Conservation (phyloP, 1,140 invertebrate species). For the Chlorops oryzae region DNA sequence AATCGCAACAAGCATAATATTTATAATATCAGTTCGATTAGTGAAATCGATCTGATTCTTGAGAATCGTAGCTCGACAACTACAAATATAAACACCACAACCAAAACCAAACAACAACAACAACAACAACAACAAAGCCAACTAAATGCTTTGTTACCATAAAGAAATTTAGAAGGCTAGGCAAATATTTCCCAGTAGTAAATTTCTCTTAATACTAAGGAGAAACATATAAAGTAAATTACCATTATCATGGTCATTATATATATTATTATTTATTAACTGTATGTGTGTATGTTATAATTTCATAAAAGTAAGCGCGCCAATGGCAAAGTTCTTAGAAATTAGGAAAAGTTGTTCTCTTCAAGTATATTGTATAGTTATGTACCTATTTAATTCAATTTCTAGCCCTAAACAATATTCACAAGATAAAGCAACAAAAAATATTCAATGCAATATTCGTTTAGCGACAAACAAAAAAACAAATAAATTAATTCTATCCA, state of each 20-base stretch:
- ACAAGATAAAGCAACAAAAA: slow-evolving; percentile 20
- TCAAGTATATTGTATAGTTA: too few species aligned
- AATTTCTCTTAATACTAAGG: slow-evolving; percentile 41
- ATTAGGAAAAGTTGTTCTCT: slow-evolving; percentile 6
- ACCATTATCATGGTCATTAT: too few species aligned
- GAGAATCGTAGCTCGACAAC: too few species aligned
- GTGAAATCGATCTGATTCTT: slow-evolving; percentile 47
- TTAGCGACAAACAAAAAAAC: slow-evolving; percentile 23
- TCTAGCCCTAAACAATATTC: too few species aligned
- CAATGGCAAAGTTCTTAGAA: slow-evolving; percentile 1
- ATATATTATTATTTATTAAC: too few species aligned
- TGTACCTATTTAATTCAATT: too few species aligned
- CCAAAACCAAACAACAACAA: slow-evolving; percentile 46
- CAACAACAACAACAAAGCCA: slow-evolving; percentile 45
- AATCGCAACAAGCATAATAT: slow-evolving; percentile 30
- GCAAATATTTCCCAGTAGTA: slow-evolving; percentile 59
- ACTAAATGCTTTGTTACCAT: slow-evolving; percentile 48
- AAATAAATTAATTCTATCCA: slow-evolving; percentile 3
- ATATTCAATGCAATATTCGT: slow-evolving; percentile 35
- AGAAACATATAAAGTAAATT: not conserved
- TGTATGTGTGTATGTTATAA: too few species aligned
- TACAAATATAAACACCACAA: too few species aligned
- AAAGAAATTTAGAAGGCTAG: slow-evolving; percentile 57
- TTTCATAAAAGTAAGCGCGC: too few species aligned
- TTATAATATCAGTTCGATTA: slow-evolving; percentile 43